phyloP scores from a whole-genome alignment of 2,888 invertebrate species.

The Dysmachus trigonus region DNA sequence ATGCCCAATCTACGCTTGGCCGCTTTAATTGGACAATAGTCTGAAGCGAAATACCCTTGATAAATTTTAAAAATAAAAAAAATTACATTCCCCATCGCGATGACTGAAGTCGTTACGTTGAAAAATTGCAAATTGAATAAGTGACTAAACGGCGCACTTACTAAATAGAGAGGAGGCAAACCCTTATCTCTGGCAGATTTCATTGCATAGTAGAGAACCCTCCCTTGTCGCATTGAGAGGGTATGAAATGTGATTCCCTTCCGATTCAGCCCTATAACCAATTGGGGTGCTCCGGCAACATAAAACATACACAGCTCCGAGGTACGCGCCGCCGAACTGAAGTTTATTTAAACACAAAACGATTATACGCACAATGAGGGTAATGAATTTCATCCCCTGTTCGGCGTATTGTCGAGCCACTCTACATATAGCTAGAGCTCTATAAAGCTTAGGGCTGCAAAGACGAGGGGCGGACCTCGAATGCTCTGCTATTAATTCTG shows the following conservation, averaged over 20 bases:
- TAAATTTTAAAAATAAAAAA: conserved; percentile 11
- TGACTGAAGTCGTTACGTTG: conserved; percentile 53
- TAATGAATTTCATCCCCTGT: conserved; percentile 55
- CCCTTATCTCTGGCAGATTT: conserved; percentile 50
- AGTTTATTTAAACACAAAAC: conserved; percentile 55
- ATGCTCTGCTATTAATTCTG: conserved; percentile 10
- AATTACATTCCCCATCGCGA: conserved; percentile 23
- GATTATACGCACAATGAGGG: conserved; percentile 56
- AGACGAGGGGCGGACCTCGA: background rate
- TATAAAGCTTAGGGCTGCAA: background rate
- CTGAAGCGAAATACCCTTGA: background rate
- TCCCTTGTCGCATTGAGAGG: conserved; percentile 19
- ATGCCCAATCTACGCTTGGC: background rate
- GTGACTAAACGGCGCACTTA: conserved; percentile 56
- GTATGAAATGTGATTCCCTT: conserved; percentile 46
- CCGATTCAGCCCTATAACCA: conserved; percentile 37
- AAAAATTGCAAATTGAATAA: conserved; percentile 66
- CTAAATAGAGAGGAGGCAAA: conserved; percentile 50
- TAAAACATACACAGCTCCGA: background rate
- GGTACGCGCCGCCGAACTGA: conserved; percentile 45
- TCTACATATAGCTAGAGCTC: too few relatives aligned
- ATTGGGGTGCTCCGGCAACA: conserved; percentile 26
- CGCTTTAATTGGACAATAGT: background rate
- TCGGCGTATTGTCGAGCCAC: conserved; percentile 33
- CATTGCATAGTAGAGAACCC: conserved; percentile 42